Base-by-base conservation (phyloP, 2,113 vertebrate genomes). In the Amphiprion percula region DNA sequence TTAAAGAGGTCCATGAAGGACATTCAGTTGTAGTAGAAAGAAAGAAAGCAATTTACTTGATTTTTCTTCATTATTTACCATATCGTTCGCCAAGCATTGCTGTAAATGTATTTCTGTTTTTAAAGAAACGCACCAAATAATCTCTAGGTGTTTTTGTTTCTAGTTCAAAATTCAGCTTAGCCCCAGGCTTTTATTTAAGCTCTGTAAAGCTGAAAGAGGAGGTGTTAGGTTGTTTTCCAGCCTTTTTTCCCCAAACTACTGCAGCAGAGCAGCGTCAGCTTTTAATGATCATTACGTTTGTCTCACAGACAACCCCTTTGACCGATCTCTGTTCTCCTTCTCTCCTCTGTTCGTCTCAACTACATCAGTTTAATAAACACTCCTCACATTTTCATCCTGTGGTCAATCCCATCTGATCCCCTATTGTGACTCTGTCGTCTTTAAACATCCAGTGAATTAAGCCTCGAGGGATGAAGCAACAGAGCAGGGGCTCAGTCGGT, bases 381-480 rank as follows among this genome's bases (percentile, higher is more conserved):
- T 69, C 82, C 68, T 86, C 88, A 87, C 84, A 82, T 92, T 92
- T 92, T 93, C 82, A 93, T 90, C 89, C 86, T 15, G 47, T 62
- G 85, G 90, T 92, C 91, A 90, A 92, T 92, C 91, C 87, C 68
- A 63, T 89, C 89, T 91, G 86, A 91, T 92, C 90, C 90, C 63
- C 84, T 87, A 87, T 90, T 92, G 91, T 92, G 90, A 91, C 89
- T 86, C 68, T 14, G 59, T 54, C 83, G 76, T 87, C 87, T 89
- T 87, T 90, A 88, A 86, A 79, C 87, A 79, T 82, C 77, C 77
- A 79, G 85, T 80, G 90, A 91, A 88, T 91, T 85, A 90, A 91
- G 87, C 90, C 90, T 85, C 84, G 11, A 30, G 87, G 90, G 90
- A 91, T 87, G 88, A 87, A 90, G 88, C 84, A 85, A 84, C 87